phyloP scores from a whole-genome alignment of 2,113 vertebrate species.

The Micronisus gabar region DNA sequence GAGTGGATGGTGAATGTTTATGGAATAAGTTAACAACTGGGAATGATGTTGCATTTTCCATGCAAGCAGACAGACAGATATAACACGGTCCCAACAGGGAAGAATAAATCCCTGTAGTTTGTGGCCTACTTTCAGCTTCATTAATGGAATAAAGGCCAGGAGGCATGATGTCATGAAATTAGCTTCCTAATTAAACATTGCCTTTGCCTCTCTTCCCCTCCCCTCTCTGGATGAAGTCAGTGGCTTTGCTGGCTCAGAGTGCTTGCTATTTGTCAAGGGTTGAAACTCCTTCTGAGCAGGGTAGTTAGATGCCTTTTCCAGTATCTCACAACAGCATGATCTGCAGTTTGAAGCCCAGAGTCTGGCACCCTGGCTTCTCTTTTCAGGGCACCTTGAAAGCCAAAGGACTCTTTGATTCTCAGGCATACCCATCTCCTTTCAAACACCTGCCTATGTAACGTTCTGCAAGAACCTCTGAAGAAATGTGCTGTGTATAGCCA shows the following conservation, averaged over 20 bases:
- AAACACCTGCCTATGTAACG: not conserved
- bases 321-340: not conserved
- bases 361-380: not conserved
- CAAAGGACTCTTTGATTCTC: not conserved
- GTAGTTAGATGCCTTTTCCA: not conserved
- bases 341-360: not conserved
- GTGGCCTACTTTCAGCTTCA: constrained; percentile 73
- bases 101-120: constrained; percentile 61
- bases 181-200: constrained; percentile 75
- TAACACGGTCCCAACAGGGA: constrained; percentile 53
- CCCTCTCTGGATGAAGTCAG: constrained; percentile 34
- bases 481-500: not conserved
- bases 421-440: not conserved
- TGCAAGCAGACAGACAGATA: constrained; percentile 65
- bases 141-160: constrained; percentile 73
- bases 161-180: constrained; percentile 75
- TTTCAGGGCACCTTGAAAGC: not conserved
- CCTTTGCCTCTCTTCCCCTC: constrained; percentile 31
- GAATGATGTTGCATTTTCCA: constrained; percentile 70
- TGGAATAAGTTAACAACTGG: constrained; percentile 59
- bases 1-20: constrained; percentile 45
- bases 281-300: not conserved
- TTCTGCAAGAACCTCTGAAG: not conserved
- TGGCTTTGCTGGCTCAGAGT: not conserved
- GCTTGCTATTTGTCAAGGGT: not conserved